Evolutionary conservation across 2,113 vertebrate species (phyloP).

Genomic region (Dicaeum eximium): DNA sequence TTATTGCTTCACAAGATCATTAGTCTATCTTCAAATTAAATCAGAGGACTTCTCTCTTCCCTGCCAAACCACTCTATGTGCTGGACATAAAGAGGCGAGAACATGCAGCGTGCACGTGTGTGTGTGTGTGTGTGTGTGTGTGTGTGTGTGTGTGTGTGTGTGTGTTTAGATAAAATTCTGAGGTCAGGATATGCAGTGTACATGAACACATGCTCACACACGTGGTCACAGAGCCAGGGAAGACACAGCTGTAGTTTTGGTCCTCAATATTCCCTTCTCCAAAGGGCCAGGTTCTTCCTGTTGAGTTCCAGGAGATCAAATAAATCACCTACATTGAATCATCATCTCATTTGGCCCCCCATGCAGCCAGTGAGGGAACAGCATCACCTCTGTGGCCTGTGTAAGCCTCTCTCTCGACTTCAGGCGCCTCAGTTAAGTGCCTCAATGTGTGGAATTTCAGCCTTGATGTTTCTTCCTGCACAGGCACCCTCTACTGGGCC

Average conservation of each 20-base stretch:
- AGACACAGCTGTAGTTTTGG: neutral
- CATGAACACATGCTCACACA: fast-evolving
- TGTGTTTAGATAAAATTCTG: neutral
- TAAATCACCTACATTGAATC: neutral
- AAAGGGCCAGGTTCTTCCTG: neutral
- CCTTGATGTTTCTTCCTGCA: neutral
- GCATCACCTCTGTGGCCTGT: neutral
- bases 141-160: neutral
- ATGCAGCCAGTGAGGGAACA: neutral
- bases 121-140: too few species aligned
- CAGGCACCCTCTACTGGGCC: neutral
- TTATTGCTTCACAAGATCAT: neutral
- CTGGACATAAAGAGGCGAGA: neutral
- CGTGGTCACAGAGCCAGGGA: fast-evolving
- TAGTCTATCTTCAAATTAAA: neutral
- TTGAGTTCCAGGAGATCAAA: neutral
- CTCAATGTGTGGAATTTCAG: neutral
- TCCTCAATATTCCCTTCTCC: neutral
- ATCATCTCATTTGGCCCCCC: neutral
- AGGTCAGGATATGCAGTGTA: neutral
- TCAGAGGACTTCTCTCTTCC: neutral
- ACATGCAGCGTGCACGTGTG: fast-evolving
- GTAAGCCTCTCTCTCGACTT: neutral
- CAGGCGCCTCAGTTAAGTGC: neutral
- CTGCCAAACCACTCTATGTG: neutral